Evolutionary conservation across 2,113 vertebrate species (phyloP).

Genomic region (Pampusana beccarii): DNA sequence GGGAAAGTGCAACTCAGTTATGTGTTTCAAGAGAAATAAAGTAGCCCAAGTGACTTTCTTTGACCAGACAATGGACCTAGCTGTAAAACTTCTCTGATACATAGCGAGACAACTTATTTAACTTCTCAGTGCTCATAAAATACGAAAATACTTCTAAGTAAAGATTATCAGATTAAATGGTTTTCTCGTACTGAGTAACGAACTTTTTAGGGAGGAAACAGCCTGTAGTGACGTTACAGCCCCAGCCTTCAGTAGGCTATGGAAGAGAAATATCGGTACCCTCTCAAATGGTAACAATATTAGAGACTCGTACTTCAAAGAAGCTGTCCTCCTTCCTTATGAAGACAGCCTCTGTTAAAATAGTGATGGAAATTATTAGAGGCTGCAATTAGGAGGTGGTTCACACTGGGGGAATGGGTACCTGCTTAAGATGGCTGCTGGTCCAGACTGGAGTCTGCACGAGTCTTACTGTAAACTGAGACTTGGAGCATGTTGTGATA

Average conservation of each 20-base stretch:
- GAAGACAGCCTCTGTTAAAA: neutral
- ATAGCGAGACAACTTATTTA: neutral
- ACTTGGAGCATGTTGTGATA: neutral
- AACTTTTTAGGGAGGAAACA: neutral
- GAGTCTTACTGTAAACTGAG: neutral
- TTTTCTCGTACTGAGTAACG: neutral
- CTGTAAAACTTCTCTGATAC: neutral
- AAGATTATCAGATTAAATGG: neutral
- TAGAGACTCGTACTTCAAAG: neutral
- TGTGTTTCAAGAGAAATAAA: neutral
- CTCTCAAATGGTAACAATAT: neutral
- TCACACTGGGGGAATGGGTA: neutral
- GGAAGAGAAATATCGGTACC: neutral
- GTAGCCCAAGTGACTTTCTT: neutral
- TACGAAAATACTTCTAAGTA: neutral
- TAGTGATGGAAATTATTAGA: neutral
- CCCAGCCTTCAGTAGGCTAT: neutral
- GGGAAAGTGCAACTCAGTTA: neutral
- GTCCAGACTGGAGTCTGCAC: neutral
- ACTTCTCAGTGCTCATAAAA: neutral
- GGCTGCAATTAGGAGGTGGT: neutral
- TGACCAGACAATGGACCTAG: accelerated
- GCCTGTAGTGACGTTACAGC: neutral
- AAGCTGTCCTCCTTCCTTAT: neutral
- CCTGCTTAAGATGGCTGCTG: neutral